Percentiles rank a stretch among this genome's conserved stretches.
Conservation (phyloP, 2,797 vertebrate genomes). For the Macropus fuliginosus region DNA sequence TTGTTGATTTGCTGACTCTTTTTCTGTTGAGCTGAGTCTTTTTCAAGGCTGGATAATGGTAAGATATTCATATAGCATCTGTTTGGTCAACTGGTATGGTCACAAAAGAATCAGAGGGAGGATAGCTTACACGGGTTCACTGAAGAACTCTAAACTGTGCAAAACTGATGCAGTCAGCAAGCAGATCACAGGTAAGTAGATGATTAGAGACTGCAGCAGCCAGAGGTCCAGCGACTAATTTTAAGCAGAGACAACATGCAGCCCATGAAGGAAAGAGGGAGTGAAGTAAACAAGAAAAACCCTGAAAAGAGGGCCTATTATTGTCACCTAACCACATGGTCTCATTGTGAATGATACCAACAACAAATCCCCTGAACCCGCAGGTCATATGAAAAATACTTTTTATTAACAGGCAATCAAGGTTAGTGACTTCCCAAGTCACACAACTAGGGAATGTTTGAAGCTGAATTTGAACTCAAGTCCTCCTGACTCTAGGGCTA, state of each 20-base stretch:
- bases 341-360: background rate
- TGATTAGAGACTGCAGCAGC: background rate
- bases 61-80: conserved; percentile 6
- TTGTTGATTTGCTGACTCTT: background rate
- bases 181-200: background rate
- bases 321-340: background rate
- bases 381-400: too few relatives aligned
- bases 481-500: background rate
- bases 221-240: conserved; percentile 2
- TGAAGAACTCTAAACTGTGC: conserved; percentile 6
- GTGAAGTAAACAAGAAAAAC: background rate
- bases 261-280: background rate
- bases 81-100: background rate
- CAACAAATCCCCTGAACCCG: background rate
- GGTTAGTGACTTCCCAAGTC: too few relatives aligned
- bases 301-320: background rate
- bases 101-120: background rate
- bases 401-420: too few relatives aligned
- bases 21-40: background rate
- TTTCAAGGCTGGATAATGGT: background rate
- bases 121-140: background rate
- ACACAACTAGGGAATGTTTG: background rate
- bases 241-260: background rate
- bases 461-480: background rate
- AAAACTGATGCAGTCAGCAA: background rate